Percentiles rank a stretch among this genome's conserved stretches.
Conservation (phyloP, 2,888 invertebrate genomes). For the Laspeyria flexula region DNA sequence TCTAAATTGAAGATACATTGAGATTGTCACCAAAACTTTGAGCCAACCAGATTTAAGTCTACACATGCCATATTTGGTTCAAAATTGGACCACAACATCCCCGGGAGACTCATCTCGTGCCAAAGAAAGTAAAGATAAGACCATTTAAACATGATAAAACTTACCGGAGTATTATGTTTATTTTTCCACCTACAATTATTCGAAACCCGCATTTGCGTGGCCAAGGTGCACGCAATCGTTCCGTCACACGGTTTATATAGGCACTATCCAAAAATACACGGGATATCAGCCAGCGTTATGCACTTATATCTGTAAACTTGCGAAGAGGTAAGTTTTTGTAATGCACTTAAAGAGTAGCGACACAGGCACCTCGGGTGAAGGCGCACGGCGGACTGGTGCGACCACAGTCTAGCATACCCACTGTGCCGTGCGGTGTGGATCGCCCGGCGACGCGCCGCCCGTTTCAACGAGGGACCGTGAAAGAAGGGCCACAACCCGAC, state of each 20-base stretch:
- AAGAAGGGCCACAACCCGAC: constrained; percentile 75
- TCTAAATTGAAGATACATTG: constrained; percentile 16
- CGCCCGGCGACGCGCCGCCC: constrained; percentile 43
- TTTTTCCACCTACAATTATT: constrained; percentile 71
- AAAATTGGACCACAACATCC: constrained; percentile 34
- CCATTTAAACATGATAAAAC: constrained; percentile 62
- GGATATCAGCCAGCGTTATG: constrained; percentile 57
- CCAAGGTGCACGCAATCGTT: constrained; percentile 62
- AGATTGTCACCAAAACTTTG: constrained; percentile 32
- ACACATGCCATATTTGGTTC: background rate
- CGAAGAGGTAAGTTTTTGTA: constrained; percentile 59
- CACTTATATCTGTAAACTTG: constrained; percentile 63
- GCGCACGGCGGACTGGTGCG: constrained; percentile 70
- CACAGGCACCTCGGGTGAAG: constrained; percentile 62
- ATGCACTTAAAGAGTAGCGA: constrained; percentile 41
- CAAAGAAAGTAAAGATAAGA: constrained; percentile 47
- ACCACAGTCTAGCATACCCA: constrained; percentile 38
- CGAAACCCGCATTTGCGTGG: constrained; percentile 70
- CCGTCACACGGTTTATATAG: constrained; percentile 56
- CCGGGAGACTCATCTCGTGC: constrained; percentile 31
- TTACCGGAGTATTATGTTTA: constrained; percentile 80
- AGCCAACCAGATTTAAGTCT: background rate
- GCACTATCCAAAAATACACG: constrained; percentile 64
- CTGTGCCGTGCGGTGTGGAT: constrained; percentile 38
- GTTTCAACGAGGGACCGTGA: constrained; percentile 66